phyloP scores from a whole-genome alignment of 1,140 invertebrate genomes.

The Zaprionus kolodkinae region DNA sequence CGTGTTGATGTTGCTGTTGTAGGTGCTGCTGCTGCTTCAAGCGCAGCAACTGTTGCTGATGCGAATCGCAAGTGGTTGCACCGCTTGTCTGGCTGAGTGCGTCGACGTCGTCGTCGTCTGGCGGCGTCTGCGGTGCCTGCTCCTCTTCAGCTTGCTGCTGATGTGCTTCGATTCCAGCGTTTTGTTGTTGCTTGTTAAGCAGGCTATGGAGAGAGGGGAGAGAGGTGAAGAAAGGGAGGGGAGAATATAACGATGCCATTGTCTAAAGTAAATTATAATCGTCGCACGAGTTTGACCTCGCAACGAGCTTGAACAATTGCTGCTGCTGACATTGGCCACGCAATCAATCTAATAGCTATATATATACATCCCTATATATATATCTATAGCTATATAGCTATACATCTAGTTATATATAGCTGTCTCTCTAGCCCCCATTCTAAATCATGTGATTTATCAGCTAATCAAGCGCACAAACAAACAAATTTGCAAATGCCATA shows the following conservation, averaged over 20 bases:
- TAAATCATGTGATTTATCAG: constrained; percentile 55
- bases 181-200: constrained; percentile 52
- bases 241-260: constrained; percentile 65
- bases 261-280: constrained; percentile 59
- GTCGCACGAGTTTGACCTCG: not conserved
- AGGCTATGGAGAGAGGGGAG: constrained; percentile 52
- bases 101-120: constrained; percentile 55
- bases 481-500: constrained; percentile 16
- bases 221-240: not conserved
- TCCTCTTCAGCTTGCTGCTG: constrained; percentile 33
- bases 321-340: constrained; percentile 4
- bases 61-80: constrained; percentile 72
- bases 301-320: not conserved
- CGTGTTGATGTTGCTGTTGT: not conserved
- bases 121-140: not conserved
- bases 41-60: constrained; percentile 57
- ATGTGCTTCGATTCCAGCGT: constrained; percentile 3
- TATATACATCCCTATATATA: too few species aligned
- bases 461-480: constrained; percentile 36
- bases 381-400: not conserved
- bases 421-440: not conserved
- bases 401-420: not conserved
- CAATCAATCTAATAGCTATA: not conserved
- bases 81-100: constrained; percentile 62
- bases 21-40: constrained; percentile 57